Percentiles rank a stretch among this genome's conserved stretches.
Conservation (phyloP, 2,797 vertebrate genomes). For the Thunnus albacares region DNA sequence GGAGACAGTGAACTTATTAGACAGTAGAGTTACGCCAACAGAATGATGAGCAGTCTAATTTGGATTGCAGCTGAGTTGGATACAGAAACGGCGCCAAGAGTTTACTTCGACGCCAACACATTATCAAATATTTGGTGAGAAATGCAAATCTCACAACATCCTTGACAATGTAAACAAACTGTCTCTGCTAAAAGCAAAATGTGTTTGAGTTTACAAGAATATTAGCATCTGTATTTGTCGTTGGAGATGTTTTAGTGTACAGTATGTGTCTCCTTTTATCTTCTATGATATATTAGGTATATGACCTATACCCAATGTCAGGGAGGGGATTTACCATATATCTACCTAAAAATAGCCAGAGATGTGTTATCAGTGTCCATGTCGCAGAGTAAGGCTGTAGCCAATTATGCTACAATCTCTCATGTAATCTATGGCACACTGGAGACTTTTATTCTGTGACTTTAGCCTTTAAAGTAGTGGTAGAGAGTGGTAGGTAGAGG, state of each 20-base stretch:
- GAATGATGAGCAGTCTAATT: conserved; percentile 3
- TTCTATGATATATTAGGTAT: neutral
- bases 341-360: neutral
- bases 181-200: conserved; percentile 11
- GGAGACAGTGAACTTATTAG: conserved; percentile 11
- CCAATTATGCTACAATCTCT: neutral
- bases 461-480: no score
- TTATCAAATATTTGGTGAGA: conserved; percentile 15
- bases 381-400: neutral
- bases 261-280: neutral
- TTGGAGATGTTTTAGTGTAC: no score
- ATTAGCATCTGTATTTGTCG: neutral
- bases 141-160: conserved; percentile 27
- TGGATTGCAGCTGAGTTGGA: conserved; percentile 28
- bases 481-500: neutral
- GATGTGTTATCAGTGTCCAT: neutral
- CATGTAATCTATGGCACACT: neutral
- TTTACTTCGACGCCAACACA: conserved; percentile 4
- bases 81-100: conserved; percentile 6
- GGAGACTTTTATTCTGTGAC: neutral
- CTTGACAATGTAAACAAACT: conserved; percentile 19
- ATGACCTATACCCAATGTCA: neutral
- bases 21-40: neutral
- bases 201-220: neutral
- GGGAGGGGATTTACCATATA: neutral